Evolutionary conservation across 2,888 invertebrate species (phyloP), one percentile per base, ranked within the genome.

Genomic region (Encarsia formosa): DNA sequence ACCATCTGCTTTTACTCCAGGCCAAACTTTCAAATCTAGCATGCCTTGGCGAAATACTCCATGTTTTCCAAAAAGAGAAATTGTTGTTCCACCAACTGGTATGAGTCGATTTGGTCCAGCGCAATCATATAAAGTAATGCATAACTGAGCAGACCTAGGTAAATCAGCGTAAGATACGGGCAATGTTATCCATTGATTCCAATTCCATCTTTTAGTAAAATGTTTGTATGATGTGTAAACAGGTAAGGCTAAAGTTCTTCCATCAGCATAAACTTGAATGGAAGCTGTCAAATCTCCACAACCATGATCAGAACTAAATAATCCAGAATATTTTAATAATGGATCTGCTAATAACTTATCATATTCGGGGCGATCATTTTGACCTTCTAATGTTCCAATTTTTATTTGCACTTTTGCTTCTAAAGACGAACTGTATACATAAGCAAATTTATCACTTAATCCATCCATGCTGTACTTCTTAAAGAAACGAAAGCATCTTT

Each of bases 161-260:
- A 98, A 75, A 72, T 97, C 95, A 67, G 89, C 90, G 75, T 87
- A 96, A 71, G 87, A 86, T 26, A 97, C 81, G 0, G 97, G 96
- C 49, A 98, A 77, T 0, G 85, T 86, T 26, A 98, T 80, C 96
- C 97, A 97, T 76, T 98, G 96, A 71, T 96, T 97, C 97, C 97
- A 98, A 69, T 90, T 92, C 93, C 94, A 97, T 64, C 96, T 79
- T 48, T 87, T 90, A 19, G 87, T 87, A 68, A 97, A 97, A 2
- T 92, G 81, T 74, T 96, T 97, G 69, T 95, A 95, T 0, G 93
- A 86, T 2, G 95, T 94, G 32, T 86, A 84, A 13, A 93, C 87
- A 0, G 95, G 92, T 58, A 95, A 75, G 15, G 91, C 88, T 2
- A 96, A 79, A 0, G 91, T 86, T 46, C 85, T 81, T 43, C 88